Percentiles rank a stretch among this genome's conserved stretches.
phyloP scores from a whole-genome alignment of 2,113 vertebrate genomes.

The Archocentrus centrarchus region DNA sequence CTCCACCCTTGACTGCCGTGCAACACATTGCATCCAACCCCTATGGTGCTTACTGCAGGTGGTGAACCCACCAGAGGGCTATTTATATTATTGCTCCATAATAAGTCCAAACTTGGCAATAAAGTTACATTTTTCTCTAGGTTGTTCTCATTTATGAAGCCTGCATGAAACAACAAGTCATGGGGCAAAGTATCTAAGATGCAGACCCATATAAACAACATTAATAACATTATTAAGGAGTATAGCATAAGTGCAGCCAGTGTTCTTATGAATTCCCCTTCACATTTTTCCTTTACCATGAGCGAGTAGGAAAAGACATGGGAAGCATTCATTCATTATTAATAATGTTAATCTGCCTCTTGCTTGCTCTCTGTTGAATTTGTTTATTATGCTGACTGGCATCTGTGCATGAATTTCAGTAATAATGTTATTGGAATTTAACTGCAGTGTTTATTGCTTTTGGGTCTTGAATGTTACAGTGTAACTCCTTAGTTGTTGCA shows the following conservation, averaged over 20 bases:
- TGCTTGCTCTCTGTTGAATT: not conserved
- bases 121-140: too few relatives aligned
- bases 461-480: too few relatives aligned
- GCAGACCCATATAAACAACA: not conserved
- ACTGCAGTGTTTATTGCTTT: not conserved
- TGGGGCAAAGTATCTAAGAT: too few relatives aligned
- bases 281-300: not conserved
- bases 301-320: not conserved
- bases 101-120: too few relatives aligned
- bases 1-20: too few relatives aligned
- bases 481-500: too few relatives aligned
- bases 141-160: too few relatives aligned
- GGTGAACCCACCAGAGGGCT: too few relatives aligned
- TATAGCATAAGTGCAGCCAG: not conserved
- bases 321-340: not conserved
- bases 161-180: too few relatives aligned
- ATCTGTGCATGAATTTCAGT: not conserved
- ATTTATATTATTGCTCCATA: too few relatives aligned
- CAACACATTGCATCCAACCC: too few relatives aligned
- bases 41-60: too few relatives aligned
- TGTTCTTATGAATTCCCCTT: not conserved
- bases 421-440: not conserved
- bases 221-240: not conserved
- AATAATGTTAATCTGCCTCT: not conserved
- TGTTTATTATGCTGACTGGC: conserved; percentile 1